These are phyloP conservation scores for Platorchestia sp. DNA, from an alignment of 1,140 invertebrate genomes.

Conservation along the genomic window DNA sequence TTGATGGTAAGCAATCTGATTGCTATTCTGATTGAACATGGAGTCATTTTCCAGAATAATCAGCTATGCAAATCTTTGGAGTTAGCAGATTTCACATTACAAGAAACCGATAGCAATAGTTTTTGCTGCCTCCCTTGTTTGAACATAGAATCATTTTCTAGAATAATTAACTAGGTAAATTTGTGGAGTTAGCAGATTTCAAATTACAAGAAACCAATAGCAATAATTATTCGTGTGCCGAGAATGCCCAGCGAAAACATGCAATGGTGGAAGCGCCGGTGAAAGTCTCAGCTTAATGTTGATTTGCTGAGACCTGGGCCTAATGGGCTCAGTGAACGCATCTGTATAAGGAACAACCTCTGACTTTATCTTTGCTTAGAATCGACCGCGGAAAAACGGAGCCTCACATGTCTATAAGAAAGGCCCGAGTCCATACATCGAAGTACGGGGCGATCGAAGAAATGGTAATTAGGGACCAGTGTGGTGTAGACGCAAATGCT, in stretches of 20 bases:
- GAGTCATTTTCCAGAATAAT: too few species aligned
- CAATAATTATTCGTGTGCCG: neutral
- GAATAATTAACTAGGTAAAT: neutral
- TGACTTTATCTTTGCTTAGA: conserved; percentile 45
- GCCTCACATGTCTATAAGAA: neutral
- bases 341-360: conserved; percentile 35
- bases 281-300: conserved; percentile 33
- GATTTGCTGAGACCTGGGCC: neutral
- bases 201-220: neutral
- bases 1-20: too few species aligned
- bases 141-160: neutral
- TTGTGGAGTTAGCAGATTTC: neutral
- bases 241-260: neutral
- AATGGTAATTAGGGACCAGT: neutral
- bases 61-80: too few species aligned
- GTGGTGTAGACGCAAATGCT: neutral
- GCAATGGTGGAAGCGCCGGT: neutral
- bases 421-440: neutral
- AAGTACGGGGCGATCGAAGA: neutral
- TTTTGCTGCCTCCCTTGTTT: too few species aligned
- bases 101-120: too few species aligned
- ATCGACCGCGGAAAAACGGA: conserved; percentile 15
- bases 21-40: too few species aligned
- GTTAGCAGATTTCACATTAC: too few species aligned
- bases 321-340: conserved; percentile 20